Evolutionary conservation across 2,888 invertebrate genomes (phyloP).

Genomic region (Limenitis camilla): DNA sequence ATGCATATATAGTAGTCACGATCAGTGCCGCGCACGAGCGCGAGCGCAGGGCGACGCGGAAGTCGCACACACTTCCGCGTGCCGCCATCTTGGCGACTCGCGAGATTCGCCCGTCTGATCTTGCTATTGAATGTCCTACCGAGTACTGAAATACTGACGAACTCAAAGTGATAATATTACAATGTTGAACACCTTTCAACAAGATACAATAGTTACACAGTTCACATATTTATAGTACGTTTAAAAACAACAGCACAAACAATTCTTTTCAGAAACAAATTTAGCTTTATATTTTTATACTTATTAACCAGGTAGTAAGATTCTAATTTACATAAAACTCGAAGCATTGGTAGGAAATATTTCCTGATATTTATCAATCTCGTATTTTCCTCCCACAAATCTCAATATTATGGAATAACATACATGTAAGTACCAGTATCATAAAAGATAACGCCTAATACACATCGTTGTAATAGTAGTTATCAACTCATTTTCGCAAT

Average conservation of each 20-base stretch:
- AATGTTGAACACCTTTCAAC: not conserved
- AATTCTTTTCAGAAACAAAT: not conserved
- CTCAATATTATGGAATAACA: no score
- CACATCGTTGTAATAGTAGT: no score
- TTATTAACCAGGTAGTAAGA: no score
- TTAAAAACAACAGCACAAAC: no score
- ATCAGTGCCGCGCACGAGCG: constrained; percentile 48
- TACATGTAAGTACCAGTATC: no score
- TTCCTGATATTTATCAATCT: no score
- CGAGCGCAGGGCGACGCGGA: constrained; percentile 52
- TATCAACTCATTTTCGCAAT: no score
- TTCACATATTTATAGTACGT: not conserved
- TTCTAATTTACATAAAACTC: no score
- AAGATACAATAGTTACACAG: not conserved
- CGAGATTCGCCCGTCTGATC: constrained; percentile 49
- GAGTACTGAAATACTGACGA: constrained; percentile 15
- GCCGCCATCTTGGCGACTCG: constrained; percentile 68
- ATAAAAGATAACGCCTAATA: no score
- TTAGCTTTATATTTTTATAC: no score
- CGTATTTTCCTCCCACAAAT: no score
- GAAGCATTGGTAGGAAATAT: no score
- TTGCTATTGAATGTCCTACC: constrained; percentile 31
- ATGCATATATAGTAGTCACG: constrained; percentile 61
- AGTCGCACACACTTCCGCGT: constrained; percentile 69
- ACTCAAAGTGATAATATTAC: constrained; percentile 20